Conservation (phyloP, 1,140 invertebrate genomes). For the Sarcophaga bullata region DNA sequence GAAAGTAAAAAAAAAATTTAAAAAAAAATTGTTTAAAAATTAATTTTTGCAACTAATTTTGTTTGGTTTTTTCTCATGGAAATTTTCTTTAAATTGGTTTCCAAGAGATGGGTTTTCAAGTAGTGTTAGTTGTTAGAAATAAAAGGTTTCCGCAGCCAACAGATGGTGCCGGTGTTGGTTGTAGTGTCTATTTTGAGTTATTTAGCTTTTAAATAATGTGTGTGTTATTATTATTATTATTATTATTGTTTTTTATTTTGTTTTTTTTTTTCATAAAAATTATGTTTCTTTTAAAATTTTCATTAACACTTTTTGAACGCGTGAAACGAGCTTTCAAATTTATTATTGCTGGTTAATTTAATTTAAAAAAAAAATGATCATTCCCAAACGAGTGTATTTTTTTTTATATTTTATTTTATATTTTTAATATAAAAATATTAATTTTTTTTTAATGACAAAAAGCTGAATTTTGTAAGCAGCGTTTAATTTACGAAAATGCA, state of each 20-base stretch:
- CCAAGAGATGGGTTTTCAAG: too few relatives aligned
- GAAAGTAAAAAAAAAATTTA: too few relatives aligned
- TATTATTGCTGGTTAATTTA: slow-evolving; percentile 24
- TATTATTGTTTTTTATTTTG: background rate
- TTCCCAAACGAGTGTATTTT: slow-evolving; percentile 36
- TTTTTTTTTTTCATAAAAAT: background rate
- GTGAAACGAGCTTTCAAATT: slow-evolving; percentile 35
- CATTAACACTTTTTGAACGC: slow-evolving; percentile 39
- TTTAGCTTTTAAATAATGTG: too few relatives aligned
- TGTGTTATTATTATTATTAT: too few relatives aligned
- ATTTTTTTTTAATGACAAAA: background rate
- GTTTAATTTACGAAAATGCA: background rate
- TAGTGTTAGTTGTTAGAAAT: background rate
- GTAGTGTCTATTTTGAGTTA: too few relatives aligned
- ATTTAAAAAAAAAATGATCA: slow-evolving; percentile 7
- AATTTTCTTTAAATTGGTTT: background rate
- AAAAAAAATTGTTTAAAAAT: slow-evolving; percentile 10
- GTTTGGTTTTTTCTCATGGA: too few relatives aligned
- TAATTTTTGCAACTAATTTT: background rate
- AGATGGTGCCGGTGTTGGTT: too few relatives aligned
- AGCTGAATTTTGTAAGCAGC: background rate
- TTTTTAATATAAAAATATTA: background rate
- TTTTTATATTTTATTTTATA: background rate
- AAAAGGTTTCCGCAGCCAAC: too few relatives aligned
- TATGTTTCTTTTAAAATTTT: background rate